Conservation (phyloP, 2,888 invertebrate genomes). For the Neria commutata region DNA sequence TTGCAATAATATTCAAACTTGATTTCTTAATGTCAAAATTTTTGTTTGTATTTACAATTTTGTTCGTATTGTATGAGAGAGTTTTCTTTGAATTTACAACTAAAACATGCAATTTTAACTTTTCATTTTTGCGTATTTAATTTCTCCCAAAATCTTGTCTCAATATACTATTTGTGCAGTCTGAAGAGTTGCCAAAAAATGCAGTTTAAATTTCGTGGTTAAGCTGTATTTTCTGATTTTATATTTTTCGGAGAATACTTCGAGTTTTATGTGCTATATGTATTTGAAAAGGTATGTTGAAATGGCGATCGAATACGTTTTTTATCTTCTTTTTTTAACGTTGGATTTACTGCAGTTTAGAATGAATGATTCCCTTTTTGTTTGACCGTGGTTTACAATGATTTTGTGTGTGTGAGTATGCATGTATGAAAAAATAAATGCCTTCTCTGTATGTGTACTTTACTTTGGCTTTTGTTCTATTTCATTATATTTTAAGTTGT, state of each 20-base stretch:
- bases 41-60: neutral
- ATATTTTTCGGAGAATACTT: neutral
- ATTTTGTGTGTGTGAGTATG: no score
- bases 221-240: no score
- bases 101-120: neutral
- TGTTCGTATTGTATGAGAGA: neutral
- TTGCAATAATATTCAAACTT: no score
- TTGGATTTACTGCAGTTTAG: no score
- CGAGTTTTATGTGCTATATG: neutral
- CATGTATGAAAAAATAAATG: no score
- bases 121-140: neutral
- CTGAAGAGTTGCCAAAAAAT: slow-evolving; percentile 40
- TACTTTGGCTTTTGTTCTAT: slow-evolving; percentile 13
- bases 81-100: neutral
- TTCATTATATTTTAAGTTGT: slow-evolving; percentile 27
- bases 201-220: no score
- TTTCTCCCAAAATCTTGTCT: neutral
- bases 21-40: no score
- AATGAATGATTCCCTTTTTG: slow-evolving; percentile 22
- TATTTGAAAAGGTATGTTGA: slow-evolving; percentile 40
- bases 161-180: slow-evolving; percentile 38
- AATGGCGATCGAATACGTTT: slow-evolving; percentile 15
- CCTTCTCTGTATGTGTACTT: slow-evolving; percentile 22
- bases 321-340: slow-evolving; percentile 26
- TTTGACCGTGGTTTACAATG: slow-evolving; percentile 37